These are phyloP conservation scores for Sialia sialis DNA, from an alignment of 2,113 vertebrate species.

Conservation along the genomic window DNA sequence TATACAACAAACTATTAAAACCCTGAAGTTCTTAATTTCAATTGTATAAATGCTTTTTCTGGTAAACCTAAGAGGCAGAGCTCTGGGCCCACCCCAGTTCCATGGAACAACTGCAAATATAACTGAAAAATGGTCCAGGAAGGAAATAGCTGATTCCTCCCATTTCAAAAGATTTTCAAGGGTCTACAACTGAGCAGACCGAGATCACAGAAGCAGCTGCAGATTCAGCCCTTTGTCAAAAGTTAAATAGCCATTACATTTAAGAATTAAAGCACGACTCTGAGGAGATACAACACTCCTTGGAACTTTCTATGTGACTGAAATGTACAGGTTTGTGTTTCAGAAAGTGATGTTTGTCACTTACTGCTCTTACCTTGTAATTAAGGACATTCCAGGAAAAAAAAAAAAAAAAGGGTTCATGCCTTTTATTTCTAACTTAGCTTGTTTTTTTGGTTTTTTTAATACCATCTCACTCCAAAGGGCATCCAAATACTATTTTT, in stretches of 20 bases:
- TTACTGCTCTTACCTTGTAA: not conserved
- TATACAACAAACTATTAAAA: not conserved
- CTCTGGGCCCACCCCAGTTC: not conserved
- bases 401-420: not conserved
- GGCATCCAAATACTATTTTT: not conserved
- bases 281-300: not conserved
- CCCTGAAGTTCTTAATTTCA: accelerated
- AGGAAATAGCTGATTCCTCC: not conserved
- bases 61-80: not conserved
- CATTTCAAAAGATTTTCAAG: not conserved
- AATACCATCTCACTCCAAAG: not conserved
- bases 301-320: not conserved
- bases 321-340: not conserved
- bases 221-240: not conserved
- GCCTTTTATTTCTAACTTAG: not conserved
- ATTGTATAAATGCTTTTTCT: not conserved
- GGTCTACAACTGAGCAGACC: not conserved
- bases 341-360: not conserved
- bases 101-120: not conserved
- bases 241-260: not conserved
- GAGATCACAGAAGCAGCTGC: not conserved
- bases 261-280: not conserved
- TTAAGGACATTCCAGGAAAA: not conserved
- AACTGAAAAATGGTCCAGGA: not conserved
- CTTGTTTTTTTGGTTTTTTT: not conserved